Evolutionary conservation across 2,113 vertebrate genomes (phyloP).

Genomic region (Dendrocopos noguchii): DNA sequence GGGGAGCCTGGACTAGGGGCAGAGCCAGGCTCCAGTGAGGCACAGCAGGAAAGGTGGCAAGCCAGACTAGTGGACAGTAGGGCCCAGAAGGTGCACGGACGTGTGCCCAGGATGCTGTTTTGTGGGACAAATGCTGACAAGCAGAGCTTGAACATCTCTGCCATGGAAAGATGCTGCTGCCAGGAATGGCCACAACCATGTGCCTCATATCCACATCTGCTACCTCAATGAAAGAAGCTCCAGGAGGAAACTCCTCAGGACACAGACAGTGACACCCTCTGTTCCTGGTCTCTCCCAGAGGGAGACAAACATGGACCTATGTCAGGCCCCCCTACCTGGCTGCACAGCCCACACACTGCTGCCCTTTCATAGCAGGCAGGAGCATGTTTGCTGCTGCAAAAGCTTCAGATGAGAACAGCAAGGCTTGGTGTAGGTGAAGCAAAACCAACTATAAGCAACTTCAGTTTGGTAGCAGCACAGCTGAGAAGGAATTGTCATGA

Average conservation of each 20-base stretch:
- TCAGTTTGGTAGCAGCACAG: background rate
- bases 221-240: background rate
- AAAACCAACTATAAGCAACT: background rate
- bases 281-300: background rate
- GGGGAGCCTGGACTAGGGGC: background rate
- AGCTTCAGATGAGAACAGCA: background rate
- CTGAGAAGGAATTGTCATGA: background rate
- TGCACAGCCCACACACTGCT: background rate
- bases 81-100: fast-evolving
- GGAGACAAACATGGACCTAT: background rate
- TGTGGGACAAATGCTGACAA: background rate
- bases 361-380: background rate
- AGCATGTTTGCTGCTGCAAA: fast-evolving
- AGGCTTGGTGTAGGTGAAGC: background rate
- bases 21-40: background rate
- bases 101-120: fast-evolving
- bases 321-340: background rate
- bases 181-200: background rate
- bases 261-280: fast-evolving
- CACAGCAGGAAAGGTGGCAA: background rate
- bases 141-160: background rate
- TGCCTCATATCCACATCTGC: fast-evolving
- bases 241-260: background rate
- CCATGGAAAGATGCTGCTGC: background rate
- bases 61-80: background rate